Evolutionary conservation across 2,797 vertebrate genomes (phyloP).

Genomic region (Sebastes miniatus): DNA sequence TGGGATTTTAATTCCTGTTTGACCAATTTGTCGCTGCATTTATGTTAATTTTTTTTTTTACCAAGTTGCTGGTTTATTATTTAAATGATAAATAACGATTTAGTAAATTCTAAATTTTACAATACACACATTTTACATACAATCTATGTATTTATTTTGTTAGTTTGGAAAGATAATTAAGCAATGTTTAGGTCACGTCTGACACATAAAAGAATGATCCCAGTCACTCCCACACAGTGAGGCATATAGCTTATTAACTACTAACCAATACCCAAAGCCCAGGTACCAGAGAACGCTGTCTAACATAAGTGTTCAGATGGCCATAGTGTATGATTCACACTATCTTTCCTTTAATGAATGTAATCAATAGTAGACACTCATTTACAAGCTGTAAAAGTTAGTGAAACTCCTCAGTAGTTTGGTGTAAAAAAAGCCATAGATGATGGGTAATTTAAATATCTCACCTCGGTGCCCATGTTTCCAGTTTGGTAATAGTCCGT

Average conservation of each 20-base stretch:
- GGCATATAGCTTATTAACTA: too few species aligned
- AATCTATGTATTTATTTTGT: too few species aligned
- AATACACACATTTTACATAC: too few species aligned
- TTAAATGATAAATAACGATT: too few species aligned
- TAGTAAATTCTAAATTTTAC: too few species aligned
- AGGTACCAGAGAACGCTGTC: neutral
- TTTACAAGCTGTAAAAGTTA: neutral
- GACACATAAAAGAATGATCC: too few species aligned
- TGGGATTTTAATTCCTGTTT: too few species aligned
- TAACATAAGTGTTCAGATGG: neutral
- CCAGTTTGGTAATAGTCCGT: slow-evolving; percentile 66
- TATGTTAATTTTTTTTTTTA: rapidly evolving
- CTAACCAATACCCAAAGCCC: too few species aligned
- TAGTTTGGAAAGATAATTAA: too few species aligned
- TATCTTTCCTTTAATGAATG: neutral
- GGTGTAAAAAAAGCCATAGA: neutral
- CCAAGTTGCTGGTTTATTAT: too few species aligned
- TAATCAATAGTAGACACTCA: neutral
- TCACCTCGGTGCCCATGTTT: slow-evolving; percentile 76
- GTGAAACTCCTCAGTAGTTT: neutral
- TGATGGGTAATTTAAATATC: neutral
- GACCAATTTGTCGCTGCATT: too few species aligned
- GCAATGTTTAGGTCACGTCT: too few species aligned
- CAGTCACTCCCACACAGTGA: neutral
- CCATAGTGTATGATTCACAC: neutral